Evolutionary conservation across 1,140 invertebrate genomes (phyloP).

Genomic region (Bradysia coprophila): DNA sequence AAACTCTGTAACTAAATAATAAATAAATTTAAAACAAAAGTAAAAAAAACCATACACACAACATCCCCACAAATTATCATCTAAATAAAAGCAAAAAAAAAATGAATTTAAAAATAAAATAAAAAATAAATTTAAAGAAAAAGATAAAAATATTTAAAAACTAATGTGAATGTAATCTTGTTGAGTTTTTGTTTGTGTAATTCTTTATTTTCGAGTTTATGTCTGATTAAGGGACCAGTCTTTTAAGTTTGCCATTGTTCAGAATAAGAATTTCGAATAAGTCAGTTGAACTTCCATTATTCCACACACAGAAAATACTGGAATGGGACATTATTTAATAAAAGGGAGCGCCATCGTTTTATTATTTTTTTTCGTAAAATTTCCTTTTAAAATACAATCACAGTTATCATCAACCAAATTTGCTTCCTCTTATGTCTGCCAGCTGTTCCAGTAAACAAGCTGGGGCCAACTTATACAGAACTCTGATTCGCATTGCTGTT

Average conservation of each 20-base stretch:
- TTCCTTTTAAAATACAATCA: too few species aligned
- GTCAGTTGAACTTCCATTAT: background rate
- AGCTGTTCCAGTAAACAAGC: too few species aligned
- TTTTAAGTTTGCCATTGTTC: constrained; percentile 25
- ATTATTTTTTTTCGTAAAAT: too few species aligned
- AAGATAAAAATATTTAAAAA: constrained; percentile 4
- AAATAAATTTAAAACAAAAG: background rate
- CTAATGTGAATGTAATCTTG: constrained; percentile 3
- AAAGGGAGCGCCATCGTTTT: too few species aligned
- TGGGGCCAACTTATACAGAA: too few species aligned
- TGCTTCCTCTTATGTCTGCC: too few species aligned
- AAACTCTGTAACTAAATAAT: too few species aligned
- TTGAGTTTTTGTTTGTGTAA: background rate
- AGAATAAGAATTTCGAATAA: background rate
- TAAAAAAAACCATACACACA: background rate
- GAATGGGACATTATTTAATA: too few species aligned
- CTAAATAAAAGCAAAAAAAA: constrained; percentile 6
- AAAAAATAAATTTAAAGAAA: constrained; percentile 13
- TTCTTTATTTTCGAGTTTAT: constrained; percentile 8
- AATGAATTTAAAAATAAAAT: constrained; percentile 19
- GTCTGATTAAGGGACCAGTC: constrained; percentile 26
- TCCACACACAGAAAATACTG: too few species aligned
- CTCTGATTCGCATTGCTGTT: too few species aligned
- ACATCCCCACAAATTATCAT: background rate
- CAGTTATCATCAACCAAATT: too few species aligned